Base-by-base conservation (phyloP, 2,888 invertebrate genomes). In the Papilio elwesi region DNA sequence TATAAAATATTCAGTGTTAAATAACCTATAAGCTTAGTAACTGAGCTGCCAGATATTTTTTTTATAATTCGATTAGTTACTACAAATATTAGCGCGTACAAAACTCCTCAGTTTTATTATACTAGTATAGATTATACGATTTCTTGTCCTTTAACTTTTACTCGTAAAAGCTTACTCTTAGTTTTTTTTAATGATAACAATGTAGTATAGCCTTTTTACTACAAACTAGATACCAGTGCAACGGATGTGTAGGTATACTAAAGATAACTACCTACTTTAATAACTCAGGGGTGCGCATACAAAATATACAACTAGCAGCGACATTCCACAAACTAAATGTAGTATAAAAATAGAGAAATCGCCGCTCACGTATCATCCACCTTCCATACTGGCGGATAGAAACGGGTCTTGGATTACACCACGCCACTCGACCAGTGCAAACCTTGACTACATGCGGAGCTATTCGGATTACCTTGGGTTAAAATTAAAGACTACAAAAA, bases 261-360 rank as follows among this genome's bases (percentile, higher is more conserved):
- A 47, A 53, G n/a, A 13, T 53, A 47, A 16, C 62, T 43, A 62
- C 9, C 47, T 8, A 47, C 53, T 53, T 43, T 43, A 53, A 49
- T 65, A 47, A 64, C 11, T 53, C 3, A 52, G 7, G n/a, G 10
- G 8, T 9, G 12, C 11, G 66, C 11, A 43, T 67, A 47, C 38
- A 47, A 55, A 47, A 47, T 43, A 26, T 55, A 26, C 16, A 52
- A 52, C 43, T 67, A 68, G 36, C 0, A 51, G 48, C 57, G 36
- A 59, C 62, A 70, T 70, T 70, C 69, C 62, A 52, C 36, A 4
- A 62, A 38, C 43, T 43, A 52, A 69, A 38, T 43, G 38, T 43
- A 43, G 51, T 51, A 47, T 63, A 52, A 70, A 64, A 63, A 52
- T 70, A 53, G 51, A 63, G 51, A 63, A 63, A 68, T 68, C 15